phyloP scores from a whole-genome alignment of 2,888 invertebrate genomes.

The Chaetoderma sp. region DNA sequence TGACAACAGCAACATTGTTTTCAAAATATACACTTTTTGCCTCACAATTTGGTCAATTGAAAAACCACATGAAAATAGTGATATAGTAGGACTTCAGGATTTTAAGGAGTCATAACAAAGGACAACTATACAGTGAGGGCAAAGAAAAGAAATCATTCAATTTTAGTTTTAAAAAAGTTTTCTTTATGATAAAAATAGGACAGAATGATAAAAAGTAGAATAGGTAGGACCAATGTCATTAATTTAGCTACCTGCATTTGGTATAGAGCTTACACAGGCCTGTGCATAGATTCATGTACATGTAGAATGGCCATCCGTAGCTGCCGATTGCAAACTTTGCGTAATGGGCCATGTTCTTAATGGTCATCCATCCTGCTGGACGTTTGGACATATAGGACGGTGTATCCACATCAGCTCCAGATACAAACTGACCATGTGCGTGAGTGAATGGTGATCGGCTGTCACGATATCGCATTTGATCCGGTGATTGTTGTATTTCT shows the following conservation, averaged over 20 bases:
- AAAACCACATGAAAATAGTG: too few relatives aligned
- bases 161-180: neutral
- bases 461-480: neutral
- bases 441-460: neutral
- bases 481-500: neutral
- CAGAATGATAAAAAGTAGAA: neutral
- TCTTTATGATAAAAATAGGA: neutral
- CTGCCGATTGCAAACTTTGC: conserved; percentile 84
- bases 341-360: conserved; percentile 82
- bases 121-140: too few relatives aligned
- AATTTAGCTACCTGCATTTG: conserved; percentile 52
- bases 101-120: too few relatives aligned
- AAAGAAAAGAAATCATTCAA: too few relatives aligned
- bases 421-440: neutral
- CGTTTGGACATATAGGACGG: neutral
- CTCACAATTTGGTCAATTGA: too few relatives aligned
- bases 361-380: conserved; percentile 79
- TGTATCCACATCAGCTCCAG: neutral
- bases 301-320: conserved; percentile 89
- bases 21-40: too few relatives aligned
- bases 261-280: conserved; percentile 79
- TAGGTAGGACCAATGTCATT: neutral
- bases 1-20: too few relatives aligned
- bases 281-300: conserved; percentile 81
- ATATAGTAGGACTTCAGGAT: too few relatives aligned